A percentile compares a stretch with the other conserved stretches of the same genome.
These are phyloP conservation scores for Spatulosminthurus flaviceps DNA, from an alignment of 2,888 invertebrate genomes.

Conservation along the genomic window DNA sequence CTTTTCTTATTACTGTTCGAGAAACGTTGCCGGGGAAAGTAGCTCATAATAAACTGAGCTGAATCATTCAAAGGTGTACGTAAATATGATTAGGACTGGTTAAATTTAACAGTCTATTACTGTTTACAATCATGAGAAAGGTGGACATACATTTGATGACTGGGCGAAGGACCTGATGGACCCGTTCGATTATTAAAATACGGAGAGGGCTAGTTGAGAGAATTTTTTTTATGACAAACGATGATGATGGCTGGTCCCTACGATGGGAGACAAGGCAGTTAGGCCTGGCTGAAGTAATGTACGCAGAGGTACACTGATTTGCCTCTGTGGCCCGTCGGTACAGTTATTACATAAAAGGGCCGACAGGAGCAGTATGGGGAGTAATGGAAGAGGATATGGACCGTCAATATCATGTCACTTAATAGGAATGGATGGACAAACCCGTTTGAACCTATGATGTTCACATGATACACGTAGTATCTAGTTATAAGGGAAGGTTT, in stretches of 20 bases:
- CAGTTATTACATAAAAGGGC: slow-evolving; percentile 5
- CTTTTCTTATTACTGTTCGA: too few species aligned
- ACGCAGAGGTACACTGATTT: not conserved
- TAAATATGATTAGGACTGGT: too few species aligned
- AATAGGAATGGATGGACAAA: not conserved
- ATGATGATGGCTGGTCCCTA: not conserved
- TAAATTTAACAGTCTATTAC: too few species aligned
- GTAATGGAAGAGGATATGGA: slow-evolving; percentile 1
- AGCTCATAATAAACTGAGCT: too few species aligned
- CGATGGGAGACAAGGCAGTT: not conserved
- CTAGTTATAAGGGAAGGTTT: not conserved
- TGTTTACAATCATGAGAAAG: too few species aligned
- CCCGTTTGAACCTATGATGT: not conserved
- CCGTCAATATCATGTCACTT: slow-evolving; percentile 30
- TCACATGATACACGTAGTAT: not conserved
- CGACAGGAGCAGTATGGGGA: slow-evolving; percentile 18
- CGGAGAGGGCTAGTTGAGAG: not conserved
- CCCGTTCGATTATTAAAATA: not conserved
- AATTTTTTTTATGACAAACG: not conserved
- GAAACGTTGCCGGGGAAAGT: too few species aligned
- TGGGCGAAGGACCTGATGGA: not conserved
- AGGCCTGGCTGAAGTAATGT: not conserved
- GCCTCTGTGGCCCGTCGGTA: not conserved
- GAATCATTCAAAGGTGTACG: too few species aligned
- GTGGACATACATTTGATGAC: too few species aligned